Evolutionary conservation across 2,888 invertebrate genomes (phyloP).

Genomic region (Blastobasis lacticolella): DNA sequence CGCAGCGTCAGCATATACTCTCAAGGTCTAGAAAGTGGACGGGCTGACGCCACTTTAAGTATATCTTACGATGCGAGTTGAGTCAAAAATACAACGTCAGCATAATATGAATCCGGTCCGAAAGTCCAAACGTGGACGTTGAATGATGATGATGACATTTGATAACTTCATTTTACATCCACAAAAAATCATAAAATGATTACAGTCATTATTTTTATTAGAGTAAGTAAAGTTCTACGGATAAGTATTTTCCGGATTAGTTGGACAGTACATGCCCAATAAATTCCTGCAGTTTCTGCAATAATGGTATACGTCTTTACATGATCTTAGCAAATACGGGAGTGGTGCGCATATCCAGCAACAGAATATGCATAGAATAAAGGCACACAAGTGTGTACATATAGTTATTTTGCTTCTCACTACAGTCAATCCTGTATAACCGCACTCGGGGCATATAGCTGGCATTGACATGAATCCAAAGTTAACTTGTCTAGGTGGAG

Average conservation of each 20-base stretch:
- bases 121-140: too few relatives aligned
- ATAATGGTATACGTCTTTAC: slow-evolving; percentile 64
- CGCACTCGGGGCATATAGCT: slow-evolving; percentile 54
- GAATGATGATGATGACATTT: too few relatives aligned
- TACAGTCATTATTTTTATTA: too few relatives aligned
- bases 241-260: slow-evolving; percentile 35
- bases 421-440: slow-evolving; percentile 48
- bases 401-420: slow-evolving; percentile 46
- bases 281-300: slow-evolving; percentile 56
- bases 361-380: slow-evolving; percentile 51
- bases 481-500: slow-evolving; percentile 36
- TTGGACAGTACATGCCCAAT: slow-evolving; percentile 61
- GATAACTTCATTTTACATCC: too few relatives aligned
- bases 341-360: slow-evolving; percentile 64
- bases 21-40: too few relatives aligned
- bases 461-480: slow-evolving; percentile 53
- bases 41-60: too few relatives aligned
- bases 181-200: too few relatives aligned
- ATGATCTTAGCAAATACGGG: slow-evolving; percentile 57
- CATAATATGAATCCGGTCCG: too few relatives aligned
- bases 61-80: too few relatives aligned
- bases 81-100: too few relatives aligned
- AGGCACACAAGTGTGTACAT: slow-evolving; percentile 59
- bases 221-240: not conserved
- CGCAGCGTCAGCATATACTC: too few relatives aligned